phyloP scores from a whole-genome alignment of 2,113 vertebrate species.

The Nestor notabilis region DNA sequence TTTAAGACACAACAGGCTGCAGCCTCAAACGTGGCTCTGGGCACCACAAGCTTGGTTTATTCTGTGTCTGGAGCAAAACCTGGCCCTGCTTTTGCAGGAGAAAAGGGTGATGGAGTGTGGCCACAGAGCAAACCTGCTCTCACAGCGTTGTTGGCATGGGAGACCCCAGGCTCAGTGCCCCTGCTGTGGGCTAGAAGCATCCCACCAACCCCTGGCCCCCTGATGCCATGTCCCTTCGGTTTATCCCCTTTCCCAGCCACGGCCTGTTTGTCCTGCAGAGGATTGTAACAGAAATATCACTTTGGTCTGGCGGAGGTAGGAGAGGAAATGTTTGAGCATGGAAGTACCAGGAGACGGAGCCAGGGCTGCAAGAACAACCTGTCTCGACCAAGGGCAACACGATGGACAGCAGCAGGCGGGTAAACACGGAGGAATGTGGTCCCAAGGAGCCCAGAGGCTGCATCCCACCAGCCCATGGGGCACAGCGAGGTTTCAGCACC shows the following conservation, averaged over 20 bases:
- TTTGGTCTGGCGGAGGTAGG: neutral
- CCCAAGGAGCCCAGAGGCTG: neutral
- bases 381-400: neutral
- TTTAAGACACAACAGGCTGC: neutral
- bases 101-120: neutral
- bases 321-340: neutral
- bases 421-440: neutral
- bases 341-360: neutral
- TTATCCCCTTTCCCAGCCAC: neutral
- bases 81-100: fast-evolving
- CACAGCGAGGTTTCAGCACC: neutral
- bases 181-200: neutral
- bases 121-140: neutral
- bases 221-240: fast-evolving
- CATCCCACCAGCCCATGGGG: neutral
- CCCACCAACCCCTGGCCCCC: neutral
- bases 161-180: neutral
- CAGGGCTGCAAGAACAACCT: neutral
- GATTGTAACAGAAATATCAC: neutral
- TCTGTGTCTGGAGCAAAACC: neutral
- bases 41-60: fast-evolving
- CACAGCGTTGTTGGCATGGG: neutral
- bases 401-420: neutral
- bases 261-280: neutral
- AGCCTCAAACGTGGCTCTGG: neutral